Conservation (phyloP, 2,113 vertebrate genomes). For the Pluvianellus socialis region DNA sequence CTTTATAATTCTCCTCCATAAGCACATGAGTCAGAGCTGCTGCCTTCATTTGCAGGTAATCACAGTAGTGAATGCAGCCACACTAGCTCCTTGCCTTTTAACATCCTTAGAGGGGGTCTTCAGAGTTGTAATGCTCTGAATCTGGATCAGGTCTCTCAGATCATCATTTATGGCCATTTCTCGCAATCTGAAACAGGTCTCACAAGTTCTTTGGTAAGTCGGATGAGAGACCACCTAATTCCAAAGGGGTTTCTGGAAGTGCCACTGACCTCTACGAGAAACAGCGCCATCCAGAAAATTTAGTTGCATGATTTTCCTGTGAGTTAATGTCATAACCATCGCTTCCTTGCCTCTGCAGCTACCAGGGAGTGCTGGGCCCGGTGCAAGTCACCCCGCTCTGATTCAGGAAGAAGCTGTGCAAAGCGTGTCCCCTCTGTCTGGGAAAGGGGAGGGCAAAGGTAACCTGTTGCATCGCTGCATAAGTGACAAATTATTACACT, state of each 20-base stretch:
- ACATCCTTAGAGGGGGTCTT: not conserved
- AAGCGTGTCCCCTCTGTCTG: accelerated
- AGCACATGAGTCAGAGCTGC: slow-evolving; percentile 55
- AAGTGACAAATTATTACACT: not conserved
- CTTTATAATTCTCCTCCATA: slow-evolving; percentile 53
- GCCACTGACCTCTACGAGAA: not conserved
- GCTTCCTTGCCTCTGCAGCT: not conserved
- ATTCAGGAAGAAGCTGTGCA: not conserved
- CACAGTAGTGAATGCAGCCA: slow-evolving; percentile 21
- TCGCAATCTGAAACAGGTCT: not conserved
- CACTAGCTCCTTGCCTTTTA: slow-evolving; percentile 13
- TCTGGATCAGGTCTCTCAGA: not conserved
- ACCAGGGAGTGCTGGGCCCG: not conserved
- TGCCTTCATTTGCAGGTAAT: slow-evolving; percentile 60
- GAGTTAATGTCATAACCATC: not conserved
- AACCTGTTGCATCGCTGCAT: not conserved
- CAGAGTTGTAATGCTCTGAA: not conserved
- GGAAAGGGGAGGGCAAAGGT: not conserved
- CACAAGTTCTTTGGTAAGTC: not conserved
- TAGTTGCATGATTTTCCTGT: not conserved
- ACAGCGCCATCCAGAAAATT: not conserved
- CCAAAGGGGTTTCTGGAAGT: not conserved
- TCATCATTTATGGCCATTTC: not conserved
- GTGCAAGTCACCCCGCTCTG: not conserved
- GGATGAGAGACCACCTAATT: not conserved